phyloP scores from a whole-genome alignment of 2,113 vertebrate genomes.

The Gulo gulo region DNA sequence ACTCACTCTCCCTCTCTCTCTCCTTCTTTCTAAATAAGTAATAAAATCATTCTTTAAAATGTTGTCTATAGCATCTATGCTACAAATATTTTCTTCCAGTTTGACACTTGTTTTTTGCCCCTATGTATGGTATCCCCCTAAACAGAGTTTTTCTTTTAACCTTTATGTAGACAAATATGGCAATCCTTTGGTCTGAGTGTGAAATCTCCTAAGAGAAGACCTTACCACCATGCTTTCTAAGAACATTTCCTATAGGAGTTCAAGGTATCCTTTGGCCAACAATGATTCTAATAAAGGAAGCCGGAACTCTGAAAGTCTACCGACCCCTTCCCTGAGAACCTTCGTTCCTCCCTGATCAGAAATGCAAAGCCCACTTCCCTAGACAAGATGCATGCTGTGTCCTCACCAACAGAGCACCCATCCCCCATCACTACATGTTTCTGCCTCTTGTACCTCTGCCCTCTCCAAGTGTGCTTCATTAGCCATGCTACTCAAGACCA shows the following conservation, averaged over 20 bases:
- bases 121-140: not conserved
- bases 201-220: not conserved
- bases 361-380: not conserved
- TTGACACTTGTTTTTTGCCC: not conserved
- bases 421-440: no score
- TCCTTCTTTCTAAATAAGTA: not conserved
- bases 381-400: not conserved
- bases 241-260: not conserved
- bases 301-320: not conserved
- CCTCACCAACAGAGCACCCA: not conserved
- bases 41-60: not conserved
- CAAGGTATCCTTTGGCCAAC: not conserved
- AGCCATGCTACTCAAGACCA: conserved; percentile 28
- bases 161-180: not conserved
- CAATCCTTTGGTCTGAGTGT: not conserved
- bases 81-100: not conserved
- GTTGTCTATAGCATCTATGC: no score
- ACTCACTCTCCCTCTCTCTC: not conserved
- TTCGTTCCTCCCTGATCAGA: not conserved
- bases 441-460: no score
- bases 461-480: not conserved
- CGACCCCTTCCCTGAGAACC: not conserved
- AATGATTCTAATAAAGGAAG: not conserved
- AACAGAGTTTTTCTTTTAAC: not conserved
- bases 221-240: not conserved